phyloP scores from a whole-genome alignment of 2,888 invertebrate genomes.

The Scaptomyza cyrtandrae region DNA sequence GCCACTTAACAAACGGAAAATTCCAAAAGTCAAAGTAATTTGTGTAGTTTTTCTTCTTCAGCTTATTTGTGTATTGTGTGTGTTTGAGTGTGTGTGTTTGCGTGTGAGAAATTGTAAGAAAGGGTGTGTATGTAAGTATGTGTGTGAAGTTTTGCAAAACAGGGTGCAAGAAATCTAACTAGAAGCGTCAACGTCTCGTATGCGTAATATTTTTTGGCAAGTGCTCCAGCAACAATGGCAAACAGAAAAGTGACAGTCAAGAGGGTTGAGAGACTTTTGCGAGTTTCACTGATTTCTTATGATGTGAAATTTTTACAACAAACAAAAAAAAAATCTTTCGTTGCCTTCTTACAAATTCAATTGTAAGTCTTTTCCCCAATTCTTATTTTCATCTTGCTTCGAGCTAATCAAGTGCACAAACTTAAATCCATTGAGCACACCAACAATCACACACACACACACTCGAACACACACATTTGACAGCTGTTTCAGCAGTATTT shows the following conservation, averaged over 20 bases:
- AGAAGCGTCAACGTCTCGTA: conserved; percentile 45
- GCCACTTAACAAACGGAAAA: conserved; percentile 62
- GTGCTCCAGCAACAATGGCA: conserved; percentile 52
- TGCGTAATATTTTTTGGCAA: conserved; percentile 53
- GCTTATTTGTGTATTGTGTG: conserved; percentile 54
- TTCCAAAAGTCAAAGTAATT: conserved; percentile 66
- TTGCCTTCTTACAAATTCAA: conserved; percentile 46
- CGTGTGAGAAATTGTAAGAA: conserved; percentile 5
- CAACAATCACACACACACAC: conserved; percentile 13
- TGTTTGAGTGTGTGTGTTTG: conserved; percentile 2
- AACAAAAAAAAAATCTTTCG: conserved; percentile 30
- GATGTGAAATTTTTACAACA: conserved; percentile 48
- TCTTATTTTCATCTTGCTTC: conserved; percentile 19
- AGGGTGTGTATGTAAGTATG: conserved; percentile 1
- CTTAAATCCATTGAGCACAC: conserved; percentile 37
- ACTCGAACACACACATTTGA: conserved; percentile 28
- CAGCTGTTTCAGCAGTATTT: conserved; percentile 56
- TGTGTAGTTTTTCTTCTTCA: conserved; percentile 25
- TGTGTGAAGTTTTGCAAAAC: conserved; percentile 24
- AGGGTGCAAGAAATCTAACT: conserved; percentile 34
- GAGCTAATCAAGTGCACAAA: conserved; percentile 50
- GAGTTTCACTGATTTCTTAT: conserved; percentile 55
- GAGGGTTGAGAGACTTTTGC: not conserved
- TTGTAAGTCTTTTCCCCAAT: conserved; percentile 47
- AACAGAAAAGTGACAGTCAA: conserved; percentile 34